Conservation (phyloP, 2,113 vertebrate species). For the Uria aalge region DNA sequence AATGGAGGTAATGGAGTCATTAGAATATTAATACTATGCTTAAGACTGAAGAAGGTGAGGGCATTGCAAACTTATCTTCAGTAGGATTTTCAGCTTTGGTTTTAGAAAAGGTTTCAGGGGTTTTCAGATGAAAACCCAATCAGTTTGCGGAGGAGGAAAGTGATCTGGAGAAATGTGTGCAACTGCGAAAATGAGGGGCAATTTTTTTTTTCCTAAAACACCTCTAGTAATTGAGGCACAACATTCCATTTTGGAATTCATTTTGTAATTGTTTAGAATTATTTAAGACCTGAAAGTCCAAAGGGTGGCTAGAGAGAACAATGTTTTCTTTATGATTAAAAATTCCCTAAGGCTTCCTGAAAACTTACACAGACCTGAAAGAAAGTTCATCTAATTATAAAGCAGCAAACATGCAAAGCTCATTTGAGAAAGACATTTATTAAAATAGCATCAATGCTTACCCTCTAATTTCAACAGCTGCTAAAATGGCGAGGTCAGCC, state of each 20-base stretch:
- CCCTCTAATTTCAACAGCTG: slow-evolving; percentile 94
- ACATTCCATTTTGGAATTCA: neutral
- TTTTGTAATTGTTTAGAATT: neutral
- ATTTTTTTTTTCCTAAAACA: neutral
- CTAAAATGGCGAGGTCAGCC: slow-evolving; percentile 86
- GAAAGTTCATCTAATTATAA: neutral
- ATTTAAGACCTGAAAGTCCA: neutral
- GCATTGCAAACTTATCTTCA: neutral
- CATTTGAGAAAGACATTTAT: neutral
- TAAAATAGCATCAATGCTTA: slow-evolving; percentile 56
- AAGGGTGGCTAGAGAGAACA: neutral
- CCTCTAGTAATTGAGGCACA: neutral
- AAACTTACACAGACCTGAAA: neutral
- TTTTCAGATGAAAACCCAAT: neutral
- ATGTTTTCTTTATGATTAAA: neutral
- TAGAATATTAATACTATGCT: neutral
- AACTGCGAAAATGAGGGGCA: neutral
- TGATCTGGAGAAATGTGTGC: neutral
- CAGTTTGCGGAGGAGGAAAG: neutral
- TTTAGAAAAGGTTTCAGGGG: neutral
- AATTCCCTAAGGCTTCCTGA: neutral
- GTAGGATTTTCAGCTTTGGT: neutral
- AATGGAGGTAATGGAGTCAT: neutral
- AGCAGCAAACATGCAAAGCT: neutral
- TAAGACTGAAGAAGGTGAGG: neutral